These are phyloP conservation scores for Antheraea yamamai DNA, from an alignment of 2,888 invertebrate species.

Conservation along the genomic window DNA sequence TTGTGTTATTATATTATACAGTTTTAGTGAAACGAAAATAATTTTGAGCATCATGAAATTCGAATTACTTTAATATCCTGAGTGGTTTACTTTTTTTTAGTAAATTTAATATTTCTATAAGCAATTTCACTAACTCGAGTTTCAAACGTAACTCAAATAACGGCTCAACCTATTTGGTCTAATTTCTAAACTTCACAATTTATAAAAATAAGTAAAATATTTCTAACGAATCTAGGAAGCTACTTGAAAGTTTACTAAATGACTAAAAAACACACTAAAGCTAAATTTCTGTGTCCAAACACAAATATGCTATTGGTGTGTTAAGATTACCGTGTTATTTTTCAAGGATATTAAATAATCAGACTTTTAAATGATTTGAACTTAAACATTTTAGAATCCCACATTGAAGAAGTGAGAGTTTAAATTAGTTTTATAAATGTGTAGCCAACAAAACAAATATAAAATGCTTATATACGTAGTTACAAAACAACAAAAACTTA, in stretches of 20 bases:
- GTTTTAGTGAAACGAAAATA: background rate
- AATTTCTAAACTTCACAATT: background rate
- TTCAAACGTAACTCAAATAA: background rate
- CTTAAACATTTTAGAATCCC: background rate
- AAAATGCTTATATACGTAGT: background rate
- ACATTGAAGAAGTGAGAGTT: background rate
- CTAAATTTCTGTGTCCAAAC: background rate
- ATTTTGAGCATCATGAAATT: background rate
- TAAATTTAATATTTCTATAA: too few relatives aligned
- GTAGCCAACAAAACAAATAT: background rate
- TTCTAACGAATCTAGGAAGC: too few relatives aligned
- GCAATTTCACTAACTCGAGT: background rate
- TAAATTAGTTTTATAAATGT: background rate
- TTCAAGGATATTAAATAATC: background rate
- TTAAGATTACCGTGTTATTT: background rate
- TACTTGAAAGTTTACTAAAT: too few relatives aligned
- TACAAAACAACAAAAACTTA: conserved; percentile 18
- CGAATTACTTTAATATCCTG: background rate
- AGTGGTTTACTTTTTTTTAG: background rate
- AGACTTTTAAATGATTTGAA: background rate
- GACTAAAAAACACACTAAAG: background rate
- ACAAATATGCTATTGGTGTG: background rate
- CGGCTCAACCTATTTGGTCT: background rate
- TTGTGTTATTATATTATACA: background rate
- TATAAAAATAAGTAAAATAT: background rate